Evolutionary conservation across 2,888 invertebrate species (phyloP), one percentile per base, ranked within the genome.

Genomic region (Pseudanteris insignis): DNA sequence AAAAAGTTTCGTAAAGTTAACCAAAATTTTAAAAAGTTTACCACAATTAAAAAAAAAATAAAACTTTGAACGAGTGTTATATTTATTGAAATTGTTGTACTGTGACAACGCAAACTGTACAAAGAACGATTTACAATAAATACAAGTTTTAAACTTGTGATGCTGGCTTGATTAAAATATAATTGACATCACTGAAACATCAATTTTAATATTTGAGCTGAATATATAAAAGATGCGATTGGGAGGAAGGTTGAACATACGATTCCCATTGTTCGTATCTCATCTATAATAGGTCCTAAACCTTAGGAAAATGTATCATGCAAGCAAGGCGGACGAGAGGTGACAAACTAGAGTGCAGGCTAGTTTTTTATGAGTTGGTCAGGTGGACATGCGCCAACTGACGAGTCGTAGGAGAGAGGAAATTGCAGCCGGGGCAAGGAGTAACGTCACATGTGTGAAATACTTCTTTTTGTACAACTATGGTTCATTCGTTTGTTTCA

Each of bases 311-410:
- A 60, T 66, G 70, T 67, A 54, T 70, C 68, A 71, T 74, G 71
- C 75, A 75, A 72, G 73, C 74, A 71, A 73, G 71, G 69, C 72
- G 72, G 68, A 68, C 69, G 70, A 71, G 65, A 68, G 67, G 76
- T 71, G 72, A 78, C 70, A 76, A 68, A 71, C 77, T 78, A 78
- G 66, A 67, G 78, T 79, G 79, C 79, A 79, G 69, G 66, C 77
- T 78, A 79, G 63, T 64, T 63, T 69, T 66, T 26, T n/a, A 64
- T 68, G 69, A 68, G 64, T 64, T 65, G 70, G 74, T 73, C 76
- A 77, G 77, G 70, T 76, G 73, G 77, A 70, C 76, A 78, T 78
- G 77, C 76, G 72, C 77, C 75, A 76, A 68, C 77, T 77, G 78
- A 76, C 76, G 70, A 62, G 60, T 61, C 50, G 65, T 63, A 58